phyloP scores from a whole-genome alignment of 2,797 vertebrate species.

The Falco berigora region DNA sequence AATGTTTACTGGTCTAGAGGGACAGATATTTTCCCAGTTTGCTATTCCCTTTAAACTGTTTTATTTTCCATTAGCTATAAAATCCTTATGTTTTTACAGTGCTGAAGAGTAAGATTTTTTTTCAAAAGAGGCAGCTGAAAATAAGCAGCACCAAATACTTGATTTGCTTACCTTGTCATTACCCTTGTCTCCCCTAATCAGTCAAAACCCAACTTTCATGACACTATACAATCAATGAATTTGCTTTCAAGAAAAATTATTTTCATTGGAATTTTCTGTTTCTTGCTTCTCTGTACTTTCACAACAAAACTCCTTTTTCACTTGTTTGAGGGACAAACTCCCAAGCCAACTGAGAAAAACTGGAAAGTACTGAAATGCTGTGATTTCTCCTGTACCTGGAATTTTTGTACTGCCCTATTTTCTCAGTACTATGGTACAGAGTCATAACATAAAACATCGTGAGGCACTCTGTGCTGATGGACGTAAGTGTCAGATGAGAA shows the following conservation, averaged over 20 bases:
- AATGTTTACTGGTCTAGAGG: conserved; percentile 24
- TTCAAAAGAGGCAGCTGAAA: background rate
- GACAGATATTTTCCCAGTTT: conserved; percentile 22
- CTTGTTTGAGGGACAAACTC: background rate
- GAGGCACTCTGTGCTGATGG: background rate
- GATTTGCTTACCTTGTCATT: background rate
- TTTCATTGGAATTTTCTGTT: background rate
- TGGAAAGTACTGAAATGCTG: background rate
- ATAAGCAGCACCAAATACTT: background rate
- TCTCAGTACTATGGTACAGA: background rate
- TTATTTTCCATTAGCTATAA: conserved; percentile 30
- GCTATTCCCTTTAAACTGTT: conserved; percentile 11
- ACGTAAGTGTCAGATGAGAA: background rate
- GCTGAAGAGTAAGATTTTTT: background rate
- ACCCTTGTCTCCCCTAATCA: background rate
- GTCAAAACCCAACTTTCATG: background rate
- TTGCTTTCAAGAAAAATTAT: background rate
- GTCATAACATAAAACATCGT: background rate
- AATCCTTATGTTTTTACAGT: conserved; percentile 8
- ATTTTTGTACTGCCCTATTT: background rate
- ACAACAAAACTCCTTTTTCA: background rate
- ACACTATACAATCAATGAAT: background rate
- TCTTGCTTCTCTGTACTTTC: background rate
- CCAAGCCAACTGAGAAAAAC: background rate
- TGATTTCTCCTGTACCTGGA: background rate